phyloP scores from a whole-genome alignment of 2,113 vertebrate species.

The Suricata suricatta region DNA sequence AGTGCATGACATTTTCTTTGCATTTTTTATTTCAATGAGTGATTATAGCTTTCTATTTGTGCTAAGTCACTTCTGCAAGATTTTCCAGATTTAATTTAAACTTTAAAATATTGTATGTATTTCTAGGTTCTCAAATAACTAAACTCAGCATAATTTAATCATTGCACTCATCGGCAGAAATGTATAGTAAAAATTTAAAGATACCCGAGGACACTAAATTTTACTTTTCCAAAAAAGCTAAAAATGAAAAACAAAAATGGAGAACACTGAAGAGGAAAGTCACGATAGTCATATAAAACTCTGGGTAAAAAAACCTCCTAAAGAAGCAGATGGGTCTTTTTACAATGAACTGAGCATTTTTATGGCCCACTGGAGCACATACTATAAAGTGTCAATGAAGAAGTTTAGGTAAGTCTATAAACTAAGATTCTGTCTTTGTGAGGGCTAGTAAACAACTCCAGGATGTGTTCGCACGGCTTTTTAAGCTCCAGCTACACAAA shows the following conservation, averaged over 20 bases:
- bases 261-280: neutral
- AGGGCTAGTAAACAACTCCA: neutral
- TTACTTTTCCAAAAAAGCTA: neutral
- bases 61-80: slow-evolving; percentile 21
- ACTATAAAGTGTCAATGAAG: slow-evolving; percentile 13
- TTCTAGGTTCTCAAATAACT: slow-evolving; percentile 35
- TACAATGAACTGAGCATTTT: slow-evolving; percentile 15
- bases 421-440: neutral
- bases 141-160: neutral
- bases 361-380: slow-evolving; percentile 10
- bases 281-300: neutral
- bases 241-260: slow-evolving; percentile 20
- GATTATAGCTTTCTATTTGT: slow-evolving; percentile 48
- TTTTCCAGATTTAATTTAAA: slow-evolving; percentile 56
- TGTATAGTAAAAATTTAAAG: neutral
- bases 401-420: slow-evolving; percentile 17
- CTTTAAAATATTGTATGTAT: slow-evolving; percentile 21
- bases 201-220: neutral
- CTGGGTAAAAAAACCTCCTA: slow-evolving; percentile 19
- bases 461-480: neutral
- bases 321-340: slow-evolving; percentile 35
- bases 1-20: slow-evolving; percentile 25
- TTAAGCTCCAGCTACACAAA: neutral
- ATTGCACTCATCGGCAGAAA: neutral
- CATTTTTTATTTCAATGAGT: slow-evolving; percentile 50